Base-by-base conservation (phyloP, 1,140 invertebrate genomes). In the Rhagoletis zephyria region DNA sequence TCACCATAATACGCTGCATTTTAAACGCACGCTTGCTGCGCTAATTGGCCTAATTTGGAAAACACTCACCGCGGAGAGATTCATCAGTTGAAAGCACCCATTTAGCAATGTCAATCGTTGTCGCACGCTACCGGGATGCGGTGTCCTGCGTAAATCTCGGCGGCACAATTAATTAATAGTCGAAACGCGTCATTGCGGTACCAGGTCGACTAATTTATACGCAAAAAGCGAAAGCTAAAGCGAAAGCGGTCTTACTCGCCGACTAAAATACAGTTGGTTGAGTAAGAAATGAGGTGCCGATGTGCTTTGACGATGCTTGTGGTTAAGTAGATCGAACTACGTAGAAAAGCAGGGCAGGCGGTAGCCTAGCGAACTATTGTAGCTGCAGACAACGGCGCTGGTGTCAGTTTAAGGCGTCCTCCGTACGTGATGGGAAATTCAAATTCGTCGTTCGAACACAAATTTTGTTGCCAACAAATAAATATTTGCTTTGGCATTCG, bases 171-270 rank as follows among this genome's bases (percentile, higher is more conserved):
- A 81, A 81, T 81, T 81, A 81, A 81, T 81, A 81, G 74, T 81
- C 74, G 48, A 19, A 81, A 81, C 74, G 74, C 48, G 74, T 81
- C 48, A 81, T 48, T 56, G 74, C 74, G 45, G 74, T 81, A 19
- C 74, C 74, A 81, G 74, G 74, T 81, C 48, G 74, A 81, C 74
- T 81, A 81, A 81, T 81, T 81, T 81, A 81, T 81, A 81, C n/a
- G 74, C 74, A 81, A 81, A 56, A 81, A 12, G 48, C 14, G 56
- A 81, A 81, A 14, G 45, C 45, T n/a, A 51, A 67, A 63, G 1
- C 4, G 64, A 30, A 81, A 56, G 10, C 74, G 6, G 74, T n/a
- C n/a, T 19, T 10, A 81, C 45, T 5, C 48, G 6, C 48, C 51
- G 1, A n/a, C 61, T 14, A 1, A 63, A 14, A 14, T 14, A 63